phyloP scores from a whole-genome alignment of 2,113 vertebrate genomes.

The Eulacestoma nigropectus region DNA sequence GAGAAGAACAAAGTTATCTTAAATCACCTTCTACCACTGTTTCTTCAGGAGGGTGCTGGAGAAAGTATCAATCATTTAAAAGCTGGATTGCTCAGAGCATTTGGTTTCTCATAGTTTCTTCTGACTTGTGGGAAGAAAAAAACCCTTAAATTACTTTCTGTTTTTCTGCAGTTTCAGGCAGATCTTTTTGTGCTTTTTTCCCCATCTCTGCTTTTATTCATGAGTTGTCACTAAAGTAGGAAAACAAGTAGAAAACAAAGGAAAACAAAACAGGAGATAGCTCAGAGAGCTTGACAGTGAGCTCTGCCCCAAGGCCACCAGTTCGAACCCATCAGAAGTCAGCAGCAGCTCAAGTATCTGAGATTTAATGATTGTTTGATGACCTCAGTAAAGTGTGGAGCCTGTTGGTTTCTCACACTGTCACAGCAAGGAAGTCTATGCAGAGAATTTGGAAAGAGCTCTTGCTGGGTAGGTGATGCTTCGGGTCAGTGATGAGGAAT shows the following conservation, averaged over 20 bases:
- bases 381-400: background rate
- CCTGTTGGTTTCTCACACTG: background rate
- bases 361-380: constrained; percentile 9
- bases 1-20: background rate
- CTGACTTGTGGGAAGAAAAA: background rate
- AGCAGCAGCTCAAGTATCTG: background rate
- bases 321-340: constrained; percentile 26
- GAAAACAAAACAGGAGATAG: background rate
- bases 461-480: background rate
- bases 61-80: constrained; percentile 13
- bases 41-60: background rate
- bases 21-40: background rate
- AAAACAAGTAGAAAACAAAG: constrained; percentile 1
- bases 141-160: background rate
- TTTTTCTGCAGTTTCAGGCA: background rate
- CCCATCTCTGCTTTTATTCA: constrained; percentile 30
- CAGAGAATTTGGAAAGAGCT: background rate
- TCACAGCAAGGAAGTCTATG: background rate
- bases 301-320: background rate
- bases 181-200: background rate
- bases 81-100: background rate
- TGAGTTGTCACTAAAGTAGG: constrained; percentile 17
- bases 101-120: background rate
- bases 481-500: background rate
- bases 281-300: background rate